These are phyloP conservation scores for Caenorhabditis tropicalis DNA, from an alignment of 1,140 invertebrate genomes.

Conservation along the genomic window DNA sequence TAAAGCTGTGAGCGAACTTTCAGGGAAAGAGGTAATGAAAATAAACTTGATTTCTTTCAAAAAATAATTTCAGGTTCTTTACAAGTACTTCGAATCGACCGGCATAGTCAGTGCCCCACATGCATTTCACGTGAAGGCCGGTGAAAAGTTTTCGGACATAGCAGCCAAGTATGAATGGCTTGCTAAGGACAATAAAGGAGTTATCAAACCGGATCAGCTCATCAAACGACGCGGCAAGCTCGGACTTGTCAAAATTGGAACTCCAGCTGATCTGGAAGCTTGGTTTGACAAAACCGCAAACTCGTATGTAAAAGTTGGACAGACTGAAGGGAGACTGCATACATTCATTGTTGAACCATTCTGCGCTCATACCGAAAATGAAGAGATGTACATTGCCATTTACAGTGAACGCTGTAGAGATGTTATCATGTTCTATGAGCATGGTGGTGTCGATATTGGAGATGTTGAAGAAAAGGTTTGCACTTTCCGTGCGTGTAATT, in stretches of 20 bases:
- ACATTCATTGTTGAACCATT: constrained; percentile 98
- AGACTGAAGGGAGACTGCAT: constrained; percentile 84
- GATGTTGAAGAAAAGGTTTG: constrained; percentile 84
- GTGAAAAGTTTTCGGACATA: constrained; percentile 83
- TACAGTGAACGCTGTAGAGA: constrained; percentile 90
- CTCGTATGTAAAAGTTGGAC: constrained; percentile 75
- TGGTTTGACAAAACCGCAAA: constrained; percentile 87
- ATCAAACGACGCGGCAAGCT: constrained; percentile 97
- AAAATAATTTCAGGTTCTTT: constrained; percentile 77
- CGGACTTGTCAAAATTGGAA: constrained; percentile 93
- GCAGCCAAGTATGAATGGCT: constrained; percentile 86
- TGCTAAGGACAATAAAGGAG: constrained; percentile 78
- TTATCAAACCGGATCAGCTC: constrained; percentile 97
- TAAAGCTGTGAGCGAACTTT: constrained; percentile 94
- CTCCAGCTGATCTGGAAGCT: constrained; percentile 80
- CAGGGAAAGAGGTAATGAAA: constrained; percentile 81
- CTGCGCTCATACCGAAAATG: constrained; percentile 86
- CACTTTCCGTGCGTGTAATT: no score
- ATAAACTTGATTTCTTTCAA: background rate
- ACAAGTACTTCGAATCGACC: constrained; percentile 80
- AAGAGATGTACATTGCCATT: constrained; percentile 97
- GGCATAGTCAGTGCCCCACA: constrained; percentile 80
- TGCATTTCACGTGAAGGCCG: constrained; percentile 82
- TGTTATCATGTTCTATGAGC: constrained; percentile 94
- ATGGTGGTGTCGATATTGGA: constrained; percentile 96